Conservation (phyloP, 1,140 invertebrate genomes). For the Battus philenor region DNA sequence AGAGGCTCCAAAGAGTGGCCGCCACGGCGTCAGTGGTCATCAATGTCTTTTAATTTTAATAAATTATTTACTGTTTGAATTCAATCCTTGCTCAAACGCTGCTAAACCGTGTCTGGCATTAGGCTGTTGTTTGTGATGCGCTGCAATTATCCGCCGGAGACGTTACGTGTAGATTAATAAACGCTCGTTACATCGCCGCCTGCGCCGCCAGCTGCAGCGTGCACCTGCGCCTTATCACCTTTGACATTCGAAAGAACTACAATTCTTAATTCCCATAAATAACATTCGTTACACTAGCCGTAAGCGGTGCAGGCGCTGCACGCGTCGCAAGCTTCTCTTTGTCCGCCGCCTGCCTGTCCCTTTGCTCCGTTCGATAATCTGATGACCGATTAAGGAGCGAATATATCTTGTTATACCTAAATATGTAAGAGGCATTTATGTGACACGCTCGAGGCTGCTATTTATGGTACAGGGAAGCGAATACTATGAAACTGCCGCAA, state of each 20-base stretch:
- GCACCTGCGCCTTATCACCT: constrained; percentile 35
- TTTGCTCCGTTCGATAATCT: constrained; percentile 6
- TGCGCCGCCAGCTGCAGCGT: constrained; percentile 15
- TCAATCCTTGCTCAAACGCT: too few relatives aligned
- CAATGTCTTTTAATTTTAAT: too few relatives aligned
- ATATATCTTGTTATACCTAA: constrained; percentile 4
- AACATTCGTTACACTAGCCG: constrained; percentile 5
- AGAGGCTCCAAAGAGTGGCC: too few relatives aligned
- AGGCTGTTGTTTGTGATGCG: constrained; percentile 1
- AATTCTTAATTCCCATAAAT: constrained; percentile 17
- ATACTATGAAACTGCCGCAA: neutral
- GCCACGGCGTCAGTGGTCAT: too few relatives aligned
- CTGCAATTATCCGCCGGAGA: neutral
- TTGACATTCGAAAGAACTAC: constrained; percentile 35
- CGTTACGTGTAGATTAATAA: constrained; percentile 3
- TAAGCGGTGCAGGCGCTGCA: neutral
- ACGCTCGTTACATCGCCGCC: constrained; percentile 14
- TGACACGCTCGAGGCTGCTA: constrained; percentile 6
- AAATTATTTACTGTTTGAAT: too few relatives aligned
- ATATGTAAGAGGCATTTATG: neutral
- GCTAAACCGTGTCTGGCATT: neutral
- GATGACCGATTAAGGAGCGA: constrained; percentile 1
- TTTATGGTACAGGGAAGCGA: constrained; percentile 7
- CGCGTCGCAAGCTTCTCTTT: neutral
- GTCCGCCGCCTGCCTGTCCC: neutral